Conservation (phyloP, 1,140 invertebrate genomes). For the Penaeus chinensis region DNA sequence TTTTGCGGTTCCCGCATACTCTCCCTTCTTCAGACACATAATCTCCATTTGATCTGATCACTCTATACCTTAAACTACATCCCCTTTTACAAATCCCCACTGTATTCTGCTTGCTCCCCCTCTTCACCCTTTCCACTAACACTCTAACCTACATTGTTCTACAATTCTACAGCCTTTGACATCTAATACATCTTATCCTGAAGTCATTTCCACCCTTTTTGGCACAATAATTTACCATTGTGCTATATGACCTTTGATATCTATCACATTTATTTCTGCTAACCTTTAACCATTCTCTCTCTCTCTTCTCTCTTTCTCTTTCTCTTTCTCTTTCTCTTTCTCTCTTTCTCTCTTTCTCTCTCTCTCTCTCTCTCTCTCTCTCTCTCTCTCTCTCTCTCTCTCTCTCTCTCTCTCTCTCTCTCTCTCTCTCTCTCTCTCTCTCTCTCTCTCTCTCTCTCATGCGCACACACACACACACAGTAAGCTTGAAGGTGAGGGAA, state of each 20-base stretch:
- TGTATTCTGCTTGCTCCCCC: too few species aligned
- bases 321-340: not conserved
- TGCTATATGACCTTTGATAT: too few species aligned
- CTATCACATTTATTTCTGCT: too few species aligned
- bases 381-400: not conserved
- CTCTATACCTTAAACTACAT: too few species aligned
- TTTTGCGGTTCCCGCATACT: too few species aligned
- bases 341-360: not conserved
- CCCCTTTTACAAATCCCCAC: too few species aligned
- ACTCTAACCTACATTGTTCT: too few species aligned
- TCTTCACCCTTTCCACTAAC: too few species aligned
- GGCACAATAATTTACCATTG: not conserved
- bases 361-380: constrained; percentile 16
- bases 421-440: constrained; percentile 16
- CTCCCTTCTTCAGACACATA: too few species aligned
- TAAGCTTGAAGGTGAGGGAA: not conserved
- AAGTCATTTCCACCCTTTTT: not conserved
- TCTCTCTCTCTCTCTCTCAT: constrained; percentile 9
- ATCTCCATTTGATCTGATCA: too few species aligned
- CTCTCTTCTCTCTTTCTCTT: not conserved
- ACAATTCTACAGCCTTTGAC: not conserved
- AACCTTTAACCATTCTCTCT: not conserved
- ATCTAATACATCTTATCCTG: not conserved
- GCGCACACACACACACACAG: not conserved
- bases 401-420: not conserved